These are phyloP conservation scores for Corythaeola cristata DNA, from an alignment of 2,113 vertebrate genomes.

Conservation along the genomic window DNA sequence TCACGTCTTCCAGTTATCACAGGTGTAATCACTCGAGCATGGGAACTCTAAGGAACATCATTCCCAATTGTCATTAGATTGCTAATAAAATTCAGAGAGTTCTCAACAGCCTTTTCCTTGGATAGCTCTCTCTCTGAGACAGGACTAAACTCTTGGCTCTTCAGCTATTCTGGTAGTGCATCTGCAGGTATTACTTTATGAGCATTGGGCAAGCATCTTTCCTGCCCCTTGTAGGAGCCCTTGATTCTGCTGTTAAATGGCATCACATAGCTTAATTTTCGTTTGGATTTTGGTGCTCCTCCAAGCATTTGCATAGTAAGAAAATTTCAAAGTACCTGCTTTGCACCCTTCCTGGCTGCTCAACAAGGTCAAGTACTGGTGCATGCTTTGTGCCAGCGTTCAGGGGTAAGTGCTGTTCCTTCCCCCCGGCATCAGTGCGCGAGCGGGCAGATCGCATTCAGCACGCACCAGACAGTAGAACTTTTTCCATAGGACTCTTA, in stretches of 20 bases:
- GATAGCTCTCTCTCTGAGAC: not conserved
- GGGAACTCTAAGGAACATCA: not conserved
- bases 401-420: not conserved
- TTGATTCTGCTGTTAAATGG: not conserved
- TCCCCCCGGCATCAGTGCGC: rapidly evolving
- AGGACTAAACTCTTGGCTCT: not conserved
- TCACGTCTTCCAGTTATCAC: not conserved
- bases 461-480: not conserved
- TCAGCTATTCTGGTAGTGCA: rapidly evolving
- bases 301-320: not conserved
- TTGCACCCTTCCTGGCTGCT: not conserved
- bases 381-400: rapidly evolving
- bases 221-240: not conserved
- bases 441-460: not conserved
- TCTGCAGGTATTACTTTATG: not conserved
- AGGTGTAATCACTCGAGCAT: not conserved
- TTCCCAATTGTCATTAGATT: not conserved
- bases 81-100: not conserved
- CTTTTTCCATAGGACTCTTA: rapidly evolving
- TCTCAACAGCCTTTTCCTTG: not conserved
- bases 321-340: not conserved
- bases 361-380: rapidly evolving
- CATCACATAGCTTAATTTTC: not conserved
- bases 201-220: not conserved
- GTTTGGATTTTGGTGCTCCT: not conserved